A percentile compares a stretch with the other conserved stretches of the same genome.
Evolutionary conservation across 2,113 vertebrate genomes (phyloP).

Genomic region (Amphilophus citrinellus): DNA sequence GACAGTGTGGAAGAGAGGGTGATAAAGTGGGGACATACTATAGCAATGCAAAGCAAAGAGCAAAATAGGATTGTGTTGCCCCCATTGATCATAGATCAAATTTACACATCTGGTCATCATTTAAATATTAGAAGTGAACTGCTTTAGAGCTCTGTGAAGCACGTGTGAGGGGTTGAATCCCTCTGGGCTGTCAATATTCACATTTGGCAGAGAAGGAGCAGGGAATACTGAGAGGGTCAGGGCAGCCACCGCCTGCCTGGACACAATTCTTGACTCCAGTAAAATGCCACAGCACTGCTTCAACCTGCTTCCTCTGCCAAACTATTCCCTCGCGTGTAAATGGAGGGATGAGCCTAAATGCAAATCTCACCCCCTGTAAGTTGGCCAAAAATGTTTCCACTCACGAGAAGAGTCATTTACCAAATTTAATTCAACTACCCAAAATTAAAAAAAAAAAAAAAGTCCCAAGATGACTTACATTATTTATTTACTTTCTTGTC

Average conservation of each 20-base stretch:
- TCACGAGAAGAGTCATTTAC: conserved; percentile 4
- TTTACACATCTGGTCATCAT: conserved; percentile 15
- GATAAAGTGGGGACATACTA: conserved; percentile 6
- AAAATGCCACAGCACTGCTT: conserved; percentile 60
- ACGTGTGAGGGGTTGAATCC: conserved; percentile 2
- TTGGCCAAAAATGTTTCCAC: conserved; percentile 30
- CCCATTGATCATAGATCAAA: conserved; percentile 37
- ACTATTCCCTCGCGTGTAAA: conserved; percentile 63
- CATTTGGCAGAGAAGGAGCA: conserved; percentile 20
- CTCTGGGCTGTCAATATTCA: conserved; percentile 29
- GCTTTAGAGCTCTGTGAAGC: background rate
- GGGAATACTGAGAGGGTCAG: background rate
- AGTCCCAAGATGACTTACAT: background rate
- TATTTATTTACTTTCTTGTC: background rate
- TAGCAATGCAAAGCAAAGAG: conserved; percentile 30
- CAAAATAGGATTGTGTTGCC: conserved; percentile 33
- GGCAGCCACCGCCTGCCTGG: conserved; percentile 11
- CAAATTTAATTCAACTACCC: background rate
- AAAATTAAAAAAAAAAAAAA: conserved; percentile 3
- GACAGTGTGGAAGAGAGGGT: conserved; percentile 6
- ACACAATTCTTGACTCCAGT: conserved; percentile 53
- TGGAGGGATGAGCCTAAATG: conserved; percentile 50
- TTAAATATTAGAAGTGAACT: background rate
- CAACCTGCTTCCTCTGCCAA: conserved; percentile 57
- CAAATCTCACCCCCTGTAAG: conserved; percentile 45